Evolutionary conservation across 2,888 invertebrate species (phyloP).

Genomic region (Theretra japonica): DNA sequence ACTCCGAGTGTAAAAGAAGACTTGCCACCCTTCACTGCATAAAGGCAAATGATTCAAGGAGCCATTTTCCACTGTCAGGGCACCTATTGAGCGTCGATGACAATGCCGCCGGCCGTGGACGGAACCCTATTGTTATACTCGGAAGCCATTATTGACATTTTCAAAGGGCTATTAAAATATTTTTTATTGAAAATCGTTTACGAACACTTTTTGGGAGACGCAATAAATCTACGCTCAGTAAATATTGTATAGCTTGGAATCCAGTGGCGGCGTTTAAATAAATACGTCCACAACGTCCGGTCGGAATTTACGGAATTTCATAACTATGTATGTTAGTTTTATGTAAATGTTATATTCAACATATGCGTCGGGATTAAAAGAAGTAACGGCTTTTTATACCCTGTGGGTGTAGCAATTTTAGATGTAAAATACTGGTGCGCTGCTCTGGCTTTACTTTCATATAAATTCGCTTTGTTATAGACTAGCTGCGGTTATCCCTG

Average conservation of each 20-base stretch:
- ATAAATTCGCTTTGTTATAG: background rate
- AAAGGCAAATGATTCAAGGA: conserved; percentile 72
- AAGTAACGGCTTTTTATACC: background rate
- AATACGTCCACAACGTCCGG: background rate
- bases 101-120: conserved; percentile 76
- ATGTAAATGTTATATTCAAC: background rate
- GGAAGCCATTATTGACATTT: conserved; percentile 82
- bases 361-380: conserved; percentile 1
- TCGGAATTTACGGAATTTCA: background rate
- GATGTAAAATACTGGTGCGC: background rate
- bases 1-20: conserved; percentile 60
- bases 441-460: background rate
- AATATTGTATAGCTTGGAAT: conserved; percentile 48
- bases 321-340: background rate
- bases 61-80: conserved; percentile 75
- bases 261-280: background rate
- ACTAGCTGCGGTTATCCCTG: background rate
- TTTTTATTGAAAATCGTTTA: conserved; percentile 73
- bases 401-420: background rate
- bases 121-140: conserved; percentile 76
- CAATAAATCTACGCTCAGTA: conserved; percentile 53
- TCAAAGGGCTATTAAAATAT: conserved; percentile 78
- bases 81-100: conserved; percentile 67
- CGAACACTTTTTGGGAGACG: conserved; percentile 54
- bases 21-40: conserved; percentile 69